phyloP scores from a whole-genome alignment of 1,140 invertebrate genomes.

The Tachypleus tridentatus region DNA sequence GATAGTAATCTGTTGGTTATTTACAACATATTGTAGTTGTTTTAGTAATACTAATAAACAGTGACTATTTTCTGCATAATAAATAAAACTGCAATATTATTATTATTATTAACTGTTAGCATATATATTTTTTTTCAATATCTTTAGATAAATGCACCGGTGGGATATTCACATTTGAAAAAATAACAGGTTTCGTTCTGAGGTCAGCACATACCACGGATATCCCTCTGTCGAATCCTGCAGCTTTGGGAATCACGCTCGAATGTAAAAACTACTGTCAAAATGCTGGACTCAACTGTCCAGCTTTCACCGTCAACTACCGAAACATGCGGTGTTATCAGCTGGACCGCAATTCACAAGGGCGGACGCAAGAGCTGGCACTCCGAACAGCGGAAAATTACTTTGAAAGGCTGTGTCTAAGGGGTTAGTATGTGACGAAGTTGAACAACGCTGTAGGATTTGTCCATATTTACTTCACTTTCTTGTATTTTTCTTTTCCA shows the following conservation, averaged over 20 bases:
- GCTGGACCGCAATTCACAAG: constrained; percentile 40
- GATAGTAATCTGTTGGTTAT: too few species aligned
- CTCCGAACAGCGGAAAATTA: constrained; percentile 35
- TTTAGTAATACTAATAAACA: neutral
- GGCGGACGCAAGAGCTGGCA: constrained; percentile 33
- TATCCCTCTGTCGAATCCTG: constrained; percentile 26
- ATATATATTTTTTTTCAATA: neutral
- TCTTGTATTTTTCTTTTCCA: too few species aligned
- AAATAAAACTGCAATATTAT: neutral
- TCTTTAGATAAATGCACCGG: constrained; percentile 32
- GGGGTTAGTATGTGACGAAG: constrained; percentile 26
- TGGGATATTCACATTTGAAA: constrained; percentile 40
- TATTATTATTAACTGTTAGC: neutral
- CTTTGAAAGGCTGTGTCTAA: constrained; percentile 41
- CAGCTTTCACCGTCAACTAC: constrained; percentile 40
- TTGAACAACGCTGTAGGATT: too few species aligned
- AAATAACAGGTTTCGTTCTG: constrained; percentile 38
- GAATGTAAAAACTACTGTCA: constrained; percentile 32
- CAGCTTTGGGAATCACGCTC: constrained; percentile 34
- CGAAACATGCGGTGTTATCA: constrained; percentile 34
- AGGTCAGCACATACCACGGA: constrained; percentile 35
- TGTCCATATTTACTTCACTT: too few species aligned
- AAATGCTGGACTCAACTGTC: constrained; percentile 36
- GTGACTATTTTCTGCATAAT: neutral
- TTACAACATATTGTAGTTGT: too few species aligned